These are phyloP conservation scores for Typhlichthys eigenmanni DNA, from an alignment of 2,797 vertebrate genomes.

Conservation along the genomic window DNA sequence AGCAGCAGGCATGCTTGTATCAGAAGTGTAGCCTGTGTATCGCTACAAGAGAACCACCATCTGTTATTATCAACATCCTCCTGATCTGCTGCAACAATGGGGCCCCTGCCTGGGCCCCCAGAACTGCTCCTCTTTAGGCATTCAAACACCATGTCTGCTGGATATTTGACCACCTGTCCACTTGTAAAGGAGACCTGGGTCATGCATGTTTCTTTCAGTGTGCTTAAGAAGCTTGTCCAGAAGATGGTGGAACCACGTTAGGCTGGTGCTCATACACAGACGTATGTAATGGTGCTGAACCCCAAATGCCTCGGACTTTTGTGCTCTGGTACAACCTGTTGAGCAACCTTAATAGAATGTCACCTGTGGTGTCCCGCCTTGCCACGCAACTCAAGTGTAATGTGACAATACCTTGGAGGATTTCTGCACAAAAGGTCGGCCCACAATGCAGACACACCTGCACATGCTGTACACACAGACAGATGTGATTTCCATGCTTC, in stretches of 20 bases:
- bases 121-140: neutral
- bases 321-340: conserved; percentile 58
- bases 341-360: conserved; percentile 21
- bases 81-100: neutral
- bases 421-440: conserved; percentile 67
- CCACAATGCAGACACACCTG: conserved; percentile 64
- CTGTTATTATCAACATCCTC: conserved; percentile 9
- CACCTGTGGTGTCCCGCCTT: conserved; percentile 29
- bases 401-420: conserved; percentile 39
- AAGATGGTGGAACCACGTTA: conserved; percentile 21
- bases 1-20: conserved; percentile 7
- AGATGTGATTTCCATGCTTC: conserved; percentile 8
- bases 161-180: conserved; percentile 46
- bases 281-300: neutral
- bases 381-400: conserved; percentile 29
- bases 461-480: conserved; percentile 5
- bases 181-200: conserved; percentile 29
- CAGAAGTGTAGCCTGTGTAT: neutral
- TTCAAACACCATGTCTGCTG: conserved; percentile 19
- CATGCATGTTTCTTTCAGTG: conserved; percentile 24
- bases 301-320: neutral
- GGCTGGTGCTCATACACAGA: neutral
- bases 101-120: neutral
- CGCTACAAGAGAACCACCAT: neutral
- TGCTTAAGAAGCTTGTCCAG: conserved; percentile 51